These are phyloP conservation scores for Lordiphosa fenestrarum DNA, from an alignment of 2,888 invertebrate species.

Conservation along the genomic window DNA sequence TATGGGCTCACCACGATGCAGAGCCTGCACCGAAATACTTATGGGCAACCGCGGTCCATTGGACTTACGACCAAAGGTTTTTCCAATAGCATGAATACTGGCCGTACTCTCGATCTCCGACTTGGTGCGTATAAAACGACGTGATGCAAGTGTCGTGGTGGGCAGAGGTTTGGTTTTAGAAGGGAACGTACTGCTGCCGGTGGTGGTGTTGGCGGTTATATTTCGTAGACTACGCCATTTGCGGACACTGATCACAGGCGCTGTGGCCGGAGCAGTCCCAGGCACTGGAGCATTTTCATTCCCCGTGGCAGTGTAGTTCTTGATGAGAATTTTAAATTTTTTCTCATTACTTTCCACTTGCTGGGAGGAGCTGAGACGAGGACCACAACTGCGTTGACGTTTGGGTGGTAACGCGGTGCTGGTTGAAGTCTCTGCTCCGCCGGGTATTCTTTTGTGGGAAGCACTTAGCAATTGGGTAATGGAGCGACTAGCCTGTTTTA, in stretches of 20 bases:
- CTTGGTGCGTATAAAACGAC: slow-evolving; percentile 56
- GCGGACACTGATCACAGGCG: slow-evolving; percentile 45
- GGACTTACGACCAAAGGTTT: slow-evolving; percentile 56
- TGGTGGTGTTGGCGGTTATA: slow-evolving; percentile 27
- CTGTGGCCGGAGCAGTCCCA: slow-evolving; percentile 35
- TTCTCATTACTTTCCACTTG: slow-evolving; percentile 41
- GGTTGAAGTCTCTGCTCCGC: slow-evolving; percentile 21
- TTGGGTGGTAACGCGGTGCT: slow-evolving; percentile 44
- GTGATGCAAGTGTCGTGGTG: slow-evolving; percentile 22
- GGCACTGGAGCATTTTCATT: slow-evolving; percentile 31
- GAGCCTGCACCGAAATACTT: slow-evolving; percentile 58
- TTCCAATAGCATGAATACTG: slow-evolving; percentile 67
- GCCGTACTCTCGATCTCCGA: slow-evolving; percentile 51
- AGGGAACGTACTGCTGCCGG: slow-evolving; percentile 7
- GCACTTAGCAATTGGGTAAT: slow-evolving; percentile 59
- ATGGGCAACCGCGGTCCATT: slow-evolving; percentile 55
- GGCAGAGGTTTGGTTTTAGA: slow-evolving; percentile 22
- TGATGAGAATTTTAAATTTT: slow-evolving; percentile 66
- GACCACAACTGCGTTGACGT: slow-evolving; percentile 77
- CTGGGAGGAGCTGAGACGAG: slow-evolving; percentile 46
- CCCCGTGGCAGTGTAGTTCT: slow-evolving; percentile 48
- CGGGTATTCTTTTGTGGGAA: slow-evolving; percentile 44
- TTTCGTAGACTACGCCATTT: slow-evolving; percentile 63
- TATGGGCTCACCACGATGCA: slow-evolving; percentile 60
- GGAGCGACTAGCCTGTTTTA: slow-evolving; percentile 65